Evolutionary conservation across 1,140 invertebrate species (phyloP), one percentile per base, ranked within the genome.

Genomic region (Pteromalus puparum): DNA sequence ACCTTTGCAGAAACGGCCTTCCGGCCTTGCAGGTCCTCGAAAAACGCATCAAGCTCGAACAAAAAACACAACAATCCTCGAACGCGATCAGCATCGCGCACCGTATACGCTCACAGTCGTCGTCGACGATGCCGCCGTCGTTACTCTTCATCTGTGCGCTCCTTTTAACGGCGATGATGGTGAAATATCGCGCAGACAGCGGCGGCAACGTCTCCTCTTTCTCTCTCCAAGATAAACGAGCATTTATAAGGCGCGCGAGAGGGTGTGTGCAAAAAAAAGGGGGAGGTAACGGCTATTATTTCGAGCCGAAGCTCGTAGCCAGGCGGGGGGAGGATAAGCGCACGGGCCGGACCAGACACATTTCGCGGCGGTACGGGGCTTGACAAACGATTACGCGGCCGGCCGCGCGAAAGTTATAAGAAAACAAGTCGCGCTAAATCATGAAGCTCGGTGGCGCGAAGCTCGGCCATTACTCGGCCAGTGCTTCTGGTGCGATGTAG

Each of bases 91-190:
- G 67, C 67, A 28, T 13, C 5, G 26, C 42, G 74, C 30, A 1
- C 75, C 1, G 4, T 34, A 34, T n/a, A 38, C 21, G 24, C 75
- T 5, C 42, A 53, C 80, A 87, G 67, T 28, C 67, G 81, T 86
- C 85, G 83, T 88, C 87, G 30, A 34, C 30, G 30, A 34, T 34
- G 87, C 86, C 84, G 87, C 42, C 1, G 34, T 28, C 89, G 89
- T 90, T 90, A 90, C 87, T 90, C 90, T 90, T 90, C 90, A 90
- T 90, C 89, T 88, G 48, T 80, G 87, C 85, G 87, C 67, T 42
- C n/a, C 80, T 87, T 89, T 90, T 89, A 90, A 89, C 88, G 87
- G 88, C 89, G 85, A 90, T 87, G 90, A 90, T 90, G 88, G 85
- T 90, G 87, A 90, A 90, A 89, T 90, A 90, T 90, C 84, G 85